Evolutionary conservation across 2,888 invertebrate species (phyloP), one percentile per base, ranked within the genome.

Genomic region (Aphidoletes aphidimyza): DNA sequence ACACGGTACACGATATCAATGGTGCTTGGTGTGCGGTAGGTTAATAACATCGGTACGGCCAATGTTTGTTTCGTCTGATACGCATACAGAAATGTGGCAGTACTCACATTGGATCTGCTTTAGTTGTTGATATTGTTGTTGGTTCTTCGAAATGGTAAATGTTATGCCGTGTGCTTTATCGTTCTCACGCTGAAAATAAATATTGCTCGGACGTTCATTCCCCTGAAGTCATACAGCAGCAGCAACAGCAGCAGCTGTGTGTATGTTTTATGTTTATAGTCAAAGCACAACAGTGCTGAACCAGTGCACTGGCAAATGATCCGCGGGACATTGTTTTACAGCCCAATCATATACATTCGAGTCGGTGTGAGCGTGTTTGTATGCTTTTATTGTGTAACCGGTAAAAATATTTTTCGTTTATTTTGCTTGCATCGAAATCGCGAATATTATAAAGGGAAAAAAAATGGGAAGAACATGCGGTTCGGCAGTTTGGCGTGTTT

Each of bases 171-270:
- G 69, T 69, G 69, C 69, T 30, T 34, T 69, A 69, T 69, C 69
- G 69, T 69, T 69, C 69, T 69, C 69, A 69, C 69, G 69, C 69
- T 69, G 69, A 30, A 69, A 69, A 69, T 69, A 69, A 69, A 69
- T 69, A 54, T 30, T n/a, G 2, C 1, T 30, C 30, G 69, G 69
- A 69, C 34, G 14, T 14, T 69, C 14, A 2, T 69, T 69, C 69
- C 69, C 69, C 69, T 69, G 69, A 69, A 69, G 69, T 69, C 69
- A 69, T 69, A 69, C 34, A 69, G 54, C 54, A 54, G 22, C n/a
- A 22, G 54, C 47, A 47, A 19, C 8, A 47, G 17, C 54, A 54
- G 54, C 54, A 54, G 54, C 54, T 30, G 69, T 30, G n/a, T n/a
- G n/a, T n/a, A n/a, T n/a, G n/a, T n/a, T n/a, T n/a, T n/a, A 14